A percentile compares a stretch with the other conserved stretches of the same genome.
These are phyloP conservation scores for Pogonomyrmex barbatus DNA, from an alignment of 1,140 invertebrate genomes.

Conservation along the genomic window DNA sequence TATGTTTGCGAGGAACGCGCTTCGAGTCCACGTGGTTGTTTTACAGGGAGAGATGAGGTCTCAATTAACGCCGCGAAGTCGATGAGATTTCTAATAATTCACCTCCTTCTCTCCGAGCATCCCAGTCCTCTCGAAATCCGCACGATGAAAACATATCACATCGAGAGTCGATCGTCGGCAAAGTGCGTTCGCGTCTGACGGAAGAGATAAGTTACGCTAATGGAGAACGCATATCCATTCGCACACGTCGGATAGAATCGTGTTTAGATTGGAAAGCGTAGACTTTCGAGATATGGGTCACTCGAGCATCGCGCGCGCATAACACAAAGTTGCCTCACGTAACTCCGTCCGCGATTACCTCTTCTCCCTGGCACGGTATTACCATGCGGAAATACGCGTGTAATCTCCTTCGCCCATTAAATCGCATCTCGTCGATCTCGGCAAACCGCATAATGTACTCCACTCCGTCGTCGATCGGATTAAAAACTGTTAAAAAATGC, in stretches of 20 bases:
- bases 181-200: background rate
- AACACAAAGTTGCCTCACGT: conserved; percentile 3
- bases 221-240: conserved; percentile 8
- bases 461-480: conserved; percentile 20
- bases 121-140: background rate
- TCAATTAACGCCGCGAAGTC: conserved; percentile 43
- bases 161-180: background rate
- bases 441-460: conserved; percentile 33
- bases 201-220: conserved; percentile 25
- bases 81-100: conserved; percentile 50
- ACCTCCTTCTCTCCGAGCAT: background rate
- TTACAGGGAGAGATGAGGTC: conserved; percentile 17
- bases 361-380: conserved; percentile 7
- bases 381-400: conserved; percentile 39
- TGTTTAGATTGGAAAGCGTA: conserved; percentile 20
- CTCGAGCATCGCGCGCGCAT: conserved; percentile 7
- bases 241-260: background rate
- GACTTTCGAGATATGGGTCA: conserved; percentile 47
- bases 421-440: background rate
- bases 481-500: conserved; percentile 51
- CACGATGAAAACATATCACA: conserved; percentile 22
- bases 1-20: background rate
- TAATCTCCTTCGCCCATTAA: conserved; percentile 60
- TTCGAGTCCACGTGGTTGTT: conserved; percentile 2
- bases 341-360: conserved; percentile 28